phyloP scores from a whole-genome alignment of 2,797 vertebrate species.

The Malacoraja senta region DNA sequence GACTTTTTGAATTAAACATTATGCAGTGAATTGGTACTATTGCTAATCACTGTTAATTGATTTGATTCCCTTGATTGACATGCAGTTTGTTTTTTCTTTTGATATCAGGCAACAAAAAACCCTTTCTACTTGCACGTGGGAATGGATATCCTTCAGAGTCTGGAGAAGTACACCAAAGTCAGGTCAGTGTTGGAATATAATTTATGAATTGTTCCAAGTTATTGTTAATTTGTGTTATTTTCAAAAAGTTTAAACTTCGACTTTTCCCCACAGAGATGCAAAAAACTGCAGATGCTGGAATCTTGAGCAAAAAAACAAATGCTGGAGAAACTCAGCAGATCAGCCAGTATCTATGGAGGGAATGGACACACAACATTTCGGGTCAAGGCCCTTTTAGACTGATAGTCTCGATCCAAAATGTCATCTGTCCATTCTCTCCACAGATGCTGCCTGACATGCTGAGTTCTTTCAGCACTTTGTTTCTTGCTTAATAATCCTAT shows the following conservation, averaged over 20 bases:
- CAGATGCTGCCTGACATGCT: too few relatives aligned
- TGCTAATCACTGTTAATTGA: not conserved
- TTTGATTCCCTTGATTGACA: not conserved
- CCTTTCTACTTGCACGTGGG: constrained; percentile 97
- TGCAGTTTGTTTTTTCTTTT: constrained; percentile 28
- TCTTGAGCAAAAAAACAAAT: too few relatives aligned
- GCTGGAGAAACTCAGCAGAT: too few relatives aligned
- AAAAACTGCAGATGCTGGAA: too few relatives aligned
- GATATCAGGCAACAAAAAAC: constrained; percentile 87
- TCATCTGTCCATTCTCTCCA: too few relatives aligned
- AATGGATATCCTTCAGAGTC: constrained; percentile 95
- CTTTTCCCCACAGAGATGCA: too few relatives aligned
- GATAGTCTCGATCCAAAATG: too few relatives aligned
- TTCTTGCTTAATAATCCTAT: too few relatives aligned
- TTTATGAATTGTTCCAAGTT: not conserved
- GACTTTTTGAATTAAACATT: not conserved
- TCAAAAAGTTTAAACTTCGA: not conserved
- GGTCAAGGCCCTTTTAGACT: too few relatives aligned
- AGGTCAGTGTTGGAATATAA: constrained; percentile 61
- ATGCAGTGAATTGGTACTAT: constrained; percentile 5
- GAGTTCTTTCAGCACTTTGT: too few relatives aligned
- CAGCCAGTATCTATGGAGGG: too few relatives aligned
- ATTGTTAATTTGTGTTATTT: not conserved
- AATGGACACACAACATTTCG: too few relatives aligned
- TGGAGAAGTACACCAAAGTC: constrained; percentile 94